A percentile compares a stretch with the other conserved stretches of the same genome.
Evolutionary conservation across 53 echinoderm and acorn worm genomes (phyloP).

Genomic region (Holothuria scabra): DNA sequence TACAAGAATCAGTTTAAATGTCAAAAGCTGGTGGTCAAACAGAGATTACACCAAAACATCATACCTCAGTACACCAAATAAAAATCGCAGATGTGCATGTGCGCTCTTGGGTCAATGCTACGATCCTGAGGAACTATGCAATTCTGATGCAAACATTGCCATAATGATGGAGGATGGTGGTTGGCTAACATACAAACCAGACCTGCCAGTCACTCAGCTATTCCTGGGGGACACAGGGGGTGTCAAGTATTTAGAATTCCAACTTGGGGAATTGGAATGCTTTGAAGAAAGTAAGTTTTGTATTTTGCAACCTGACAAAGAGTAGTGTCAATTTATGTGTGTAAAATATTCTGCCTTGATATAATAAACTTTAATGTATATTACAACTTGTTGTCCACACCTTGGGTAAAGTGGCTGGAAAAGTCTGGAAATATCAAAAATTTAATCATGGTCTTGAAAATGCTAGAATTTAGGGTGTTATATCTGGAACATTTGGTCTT

Average conservation of each 20-base stretch:
- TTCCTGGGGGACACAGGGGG: conserved; percentile 1
- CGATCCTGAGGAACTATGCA: conserved; percentile 23
- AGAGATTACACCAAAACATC: conserved; percentile 2
- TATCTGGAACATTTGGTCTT: too few relatives aligned
- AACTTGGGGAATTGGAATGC: conserved; percentile 44
- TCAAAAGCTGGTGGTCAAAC: conserved; percentile 27
- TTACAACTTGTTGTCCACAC: too few relatives aligned
- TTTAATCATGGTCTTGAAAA: too few relatives aligned
- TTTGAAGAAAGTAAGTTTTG: conserved; percentile 37
- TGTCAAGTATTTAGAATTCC: conserved; percentile 3
- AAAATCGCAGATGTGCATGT: not conserved
- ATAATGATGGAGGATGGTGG: conserved; percentile 48
- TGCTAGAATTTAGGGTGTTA: too few relatives aligned
- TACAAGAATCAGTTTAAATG: not conserved
- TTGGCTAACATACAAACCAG: conserved; percentile 37
- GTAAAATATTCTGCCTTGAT: too few relatives aligned
- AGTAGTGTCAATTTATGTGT: too few relatives aligned
- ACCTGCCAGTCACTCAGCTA: conserved; percentile 49
- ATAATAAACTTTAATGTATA: too few relatives aligned
- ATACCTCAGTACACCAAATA: not conserved
- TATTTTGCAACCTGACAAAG: not conserved
- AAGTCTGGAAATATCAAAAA: too few relatives aligned
- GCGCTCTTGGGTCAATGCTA: conserved; percentile 37
- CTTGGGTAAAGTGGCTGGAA: too few relatives aligned
- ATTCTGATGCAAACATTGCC: conserved; percentile 16